Percentiles rank a stretch among this genome's conserved stretches.
Conservation (phyloP, 64 coral and sea anemone species). For the Montipora sp. region DNA sequence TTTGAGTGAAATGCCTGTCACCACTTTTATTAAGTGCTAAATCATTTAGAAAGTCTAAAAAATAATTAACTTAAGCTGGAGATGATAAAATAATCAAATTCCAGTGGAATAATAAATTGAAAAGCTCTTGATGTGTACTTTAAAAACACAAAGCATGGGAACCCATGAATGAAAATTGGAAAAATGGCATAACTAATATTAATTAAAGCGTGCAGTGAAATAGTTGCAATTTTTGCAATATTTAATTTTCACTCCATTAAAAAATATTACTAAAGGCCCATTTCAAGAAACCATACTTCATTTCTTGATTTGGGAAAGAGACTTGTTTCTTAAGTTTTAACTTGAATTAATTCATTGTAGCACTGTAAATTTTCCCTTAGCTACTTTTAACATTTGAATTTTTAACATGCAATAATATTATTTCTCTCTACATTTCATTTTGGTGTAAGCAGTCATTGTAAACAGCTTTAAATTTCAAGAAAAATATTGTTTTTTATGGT, state of each 20-base stretch:
- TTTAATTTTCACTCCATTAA: slow-evolving; percentile 7
- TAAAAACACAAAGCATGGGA: neutral
- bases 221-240: neutral
- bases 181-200: neutral
- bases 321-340: slow-evolving; percentile 15
- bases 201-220: neutral
- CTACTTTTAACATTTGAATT: neutral
- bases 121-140: neutral
- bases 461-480: neutral
- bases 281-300: neutral
- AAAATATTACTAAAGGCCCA: neutral
- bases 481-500: neutral
- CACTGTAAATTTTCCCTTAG: slow-evolving; percentile 36
- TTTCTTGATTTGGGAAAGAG: slow-evolving; percentile 32
- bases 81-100: neutral
- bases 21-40: neutral
- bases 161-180: neutral
- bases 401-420: neutral
- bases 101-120: neutral
- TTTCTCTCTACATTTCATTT: neutral
- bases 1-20: neutral
- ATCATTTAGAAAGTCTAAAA: neutral
- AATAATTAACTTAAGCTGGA: neutral
- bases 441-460: neutral
- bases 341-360: neutral